These are phyloP conservation scores for Xenotilapia caudafasciata DNA, from an alignment of 2,113 vertebrate genomes.

Conservation along the genomic window DNA sequence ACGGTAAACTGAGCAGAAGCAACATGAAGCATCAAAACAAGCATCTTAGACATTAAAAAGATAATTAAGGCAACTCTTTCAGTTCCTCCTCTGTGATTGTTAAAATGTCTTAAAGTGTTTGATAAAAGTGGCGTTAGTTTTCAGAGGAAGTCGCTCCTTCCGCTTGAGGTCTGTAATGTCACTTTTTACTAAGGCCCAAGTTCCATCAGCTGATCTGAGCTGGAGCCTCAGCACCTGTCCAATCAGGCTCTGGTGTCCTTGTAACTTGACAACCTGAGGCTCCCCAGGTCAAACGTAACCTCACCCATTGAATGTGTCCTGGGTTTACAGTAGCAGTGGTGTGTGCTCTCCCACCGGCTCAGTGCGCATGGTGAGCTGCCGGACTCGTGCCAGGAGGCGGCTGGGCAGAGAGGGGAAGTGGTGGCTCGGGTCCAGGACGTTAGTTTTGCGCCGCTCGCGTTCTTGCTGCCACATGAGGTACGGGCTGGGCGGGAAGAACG, in stretches of 20 bases:
- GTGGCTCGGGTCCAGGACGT: conserved; percentile 91
- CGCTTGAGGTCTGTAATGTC: background rate
- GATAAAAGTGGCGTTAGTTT: background rate
- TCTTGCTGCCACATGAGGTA: conserved; percentile 88
- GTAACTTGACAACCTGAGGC: background rate
- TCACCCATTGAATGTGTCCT: background rate
- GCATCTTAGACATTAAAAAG: background rate
- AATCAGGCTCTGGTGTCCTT: background rate
- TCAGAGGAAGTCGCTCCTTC: background rate
- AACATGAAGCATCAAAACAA: background rate
- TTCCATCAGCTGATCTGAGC: background rate
- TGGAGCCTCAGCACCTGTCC: background rate
- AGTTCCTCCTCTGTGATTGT: background rate
- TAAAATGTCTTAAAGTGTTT: background rate
- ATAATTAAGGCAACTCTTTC: background rate
- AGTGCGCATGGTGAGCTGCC: conserved; percentile 66
- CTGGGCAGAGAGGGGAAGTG: conserved; percentile 81
- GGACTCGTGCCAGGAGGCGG: conserved; percentile 69
- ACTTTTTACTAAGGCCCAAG: background rate
- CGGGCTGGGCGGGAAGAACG: conserved; percentile 86
- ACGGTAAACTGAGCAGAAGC: background rate
- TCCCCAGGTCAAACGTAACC: background rate
- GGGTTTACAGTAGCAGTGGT: conserved; percentile 79
- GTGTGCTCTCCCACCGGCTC: conserved; percentile 83
- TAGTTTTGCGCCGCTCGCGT: conserved; percentile 86